These are phyloP conservation scores for Drosophila truncata DNA, from an alignment of 1,140 invertebrate species.

Conservation along the genomic window DNA sequence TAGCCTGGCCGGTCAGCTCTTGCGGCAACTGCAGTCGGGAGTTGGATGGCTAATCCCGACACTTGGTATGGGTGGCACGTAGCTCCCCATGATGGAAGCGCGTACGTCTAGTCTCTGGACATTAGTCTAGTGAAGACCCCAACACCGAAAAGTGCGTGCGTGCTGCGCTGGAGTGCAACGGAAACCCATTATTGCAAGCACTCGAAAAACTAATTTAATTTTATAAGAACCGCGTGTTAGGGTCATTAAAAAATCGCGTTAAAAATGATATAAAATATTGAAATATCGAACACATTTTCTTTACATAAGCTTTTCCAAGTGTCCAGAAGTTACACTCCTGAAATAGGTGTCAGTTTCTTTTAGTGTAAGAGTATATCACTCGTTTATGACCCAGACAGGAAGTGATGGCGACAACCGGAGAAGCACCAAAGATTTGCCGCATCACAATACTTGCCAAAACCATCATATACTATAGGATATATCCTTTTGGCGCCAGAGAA, in stretches of 20 bases:
- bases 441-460: constrained; percentile 62
- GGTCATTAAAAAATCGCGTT: neutral
- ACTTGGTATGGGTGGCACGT: constrained; percentile 70
- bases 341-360: neutral
- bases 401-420: constrained; percentile 52
- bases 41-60: constrained; percentile 43
- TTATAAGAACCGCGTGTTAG: neutral
- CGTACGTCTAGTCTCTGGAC: constrained; percentile 10
- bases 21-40: constrained; percentile 41
- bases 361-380: constrained; percentile 14
- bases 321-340: neutral
- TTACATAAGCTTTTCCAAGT: no score
- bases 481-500: constrained; percentile 26
- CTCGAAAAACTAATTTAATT: neutral
- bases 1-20: constrained; percentile 26
- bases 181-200: constrained; percentile 50
- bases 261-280: neutral
- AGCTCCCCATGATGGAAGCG: constrained; percentile 19
- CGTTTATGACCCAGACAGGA: constrained; percentile 68
- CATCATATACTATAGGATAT: constrained; percentile 5
- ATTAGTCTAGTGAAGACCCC: constrained; percentile 38
- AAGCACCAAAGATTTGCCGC: constrained; percentile 43
- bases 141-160: constrained; percentile 9
- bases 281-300: neutral
- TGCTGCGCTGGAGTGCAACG: constrained; percentile 30